Evolutionary conservation across 2,888 invertebrate genomes (phyloP).

Genomic region (Meta bourneti): DNA sequence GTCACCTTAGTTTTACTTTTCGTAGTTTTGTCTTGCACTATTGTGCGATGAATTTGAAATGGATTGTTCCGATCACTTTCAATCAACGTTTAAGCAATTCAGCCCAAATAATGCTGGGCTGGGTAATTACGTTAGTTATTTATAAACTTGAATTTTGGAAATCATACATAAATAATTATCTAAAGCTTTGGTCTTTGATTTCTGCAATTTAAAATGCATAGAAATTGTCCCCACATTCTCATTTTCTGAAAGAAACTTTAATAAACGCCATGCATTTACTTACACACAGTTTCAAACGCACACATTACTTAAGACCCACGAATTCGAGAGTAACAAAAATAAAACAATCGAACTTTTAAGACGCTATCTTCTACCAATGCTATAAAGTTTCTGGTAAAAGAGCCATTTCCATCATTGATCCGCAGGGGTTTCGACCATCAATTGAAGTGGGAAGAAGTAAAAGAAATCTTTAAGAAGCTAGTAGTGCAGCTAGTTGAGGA

Average conservation of each 20-base stretch:
- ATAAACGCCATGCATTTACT: neutral
- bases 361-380: conserved; percentile 21
- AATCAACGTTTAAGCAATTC: too few species aligned
- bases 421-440: conserved; percentile 7
- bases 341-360: conserved; percentile 21
- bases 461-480: conserved; percentile 38
- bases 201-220: too few species aligned
- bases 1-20: too few species aligned
- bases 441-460: conserved; percentile 22
- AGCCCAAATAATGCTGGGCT: too few species aligned
- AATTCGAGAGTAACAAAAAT: neutral
- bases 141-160: too few species aligned
- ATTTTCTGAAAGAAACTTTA: neutral
- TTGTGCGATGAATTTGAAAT: too few species aligned
- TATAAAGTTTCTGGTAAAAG: conserved; percentile 32
- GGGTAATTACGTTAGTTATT: too few species aligned
- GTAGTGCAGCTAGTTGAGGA: conserved; percentile 4
- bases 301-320: neutral
- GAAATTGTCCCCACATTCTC: too few species aligned
- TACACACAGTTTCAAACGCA: neutral
- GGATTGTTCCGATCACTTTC: too few species aligned
- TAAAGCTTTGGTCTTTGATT: too few species aligned
- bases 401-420: conserved; percentile 23
- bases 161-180: too few species aligned
- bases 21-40: too few species aligned